Evolutionary conservation across 30 jellyfish, hydroid and myxozoan species (phyloP).

Genomic region (Aurelia sp.): DNA sequence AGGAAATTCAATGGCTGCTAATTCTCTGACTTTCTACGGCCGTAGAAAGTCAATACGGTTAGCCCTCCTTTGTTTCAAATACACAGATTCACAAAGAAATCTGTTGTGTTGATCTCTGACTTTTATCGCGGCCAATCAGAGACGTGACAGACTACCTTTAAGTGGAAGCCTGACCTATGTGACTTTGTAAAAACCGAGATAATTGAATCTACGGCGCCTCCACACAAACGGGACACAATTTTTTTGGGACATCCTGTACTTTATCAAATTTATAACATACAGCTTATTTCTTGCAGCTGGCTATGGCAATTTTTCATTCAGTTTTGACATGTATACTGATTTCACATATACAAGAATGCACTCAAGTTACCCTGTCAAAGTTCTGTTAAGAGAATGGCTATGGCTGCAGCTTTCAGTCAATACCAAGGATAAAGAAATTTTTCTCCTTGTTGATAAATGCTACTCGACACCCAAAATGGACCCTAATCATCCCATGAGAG

Average conservation of each 20-base stretch:
- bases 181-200: no score
- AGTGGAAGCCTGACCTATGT: no score
- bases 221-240: no score
- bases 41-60: no score
- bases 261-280: neutral
- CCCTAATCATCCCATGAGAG: conserved; percentile 5
- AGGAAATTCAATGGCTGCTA: no score
- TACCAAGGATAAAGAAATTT: conserved; percentile 2
- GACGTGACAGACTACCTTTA: no score
- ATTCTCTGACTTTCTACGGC: no score
- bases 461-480: conserved; percentile 43
- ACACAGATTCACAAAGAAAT: no score
- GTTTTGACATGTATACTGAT: conserved; percentile 29
- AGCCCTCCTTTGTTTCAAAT: no score
- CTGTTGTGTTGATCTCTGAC: no score
- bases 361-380: conserved; percentile 36
- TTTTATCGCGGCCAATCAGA: no score
- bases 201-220: no score
- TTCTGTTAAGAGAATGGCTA: conserved; percentile 33
- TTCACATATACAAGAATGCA: conserved; percentile 7
- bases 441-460: conserved; percentile 30
- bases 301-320: conserved; percentile 26
- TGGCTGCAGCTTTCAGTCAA: conserved; percentile 26
- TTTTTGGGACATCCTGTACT: neutral
- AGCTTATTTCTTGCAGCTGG: conserved; percentile 11